Evolutionary conservation across 2,113 vertebrate species (phyloP).

Genomic region (Orientallactaga bullata): DNA sequence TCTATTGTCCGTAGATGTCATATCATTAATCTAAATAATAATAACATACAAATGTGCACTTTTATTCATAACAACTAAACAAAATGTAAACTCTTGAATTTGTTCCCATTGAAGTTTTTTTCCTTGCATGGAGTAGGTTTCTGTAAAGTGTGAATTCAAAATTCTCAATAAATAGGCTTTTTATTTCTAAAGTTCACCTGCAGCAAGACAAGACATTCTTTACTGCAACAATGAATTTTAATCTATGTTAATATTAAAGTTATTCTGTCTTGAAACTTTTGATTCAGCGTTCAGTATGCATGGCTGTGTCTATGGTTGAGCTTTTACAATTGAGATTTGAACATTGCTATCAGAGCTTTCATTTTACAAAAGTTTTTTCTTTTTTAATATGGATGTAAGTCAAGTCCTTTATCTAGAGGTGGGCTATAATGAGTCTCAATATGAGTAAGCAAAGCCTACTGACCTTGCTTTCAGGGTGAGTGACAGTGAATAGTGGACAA

Average conservation of each 20-base stretch:
- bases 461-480: neutral
- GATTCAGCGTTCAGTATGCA: conserved; percentile 51
- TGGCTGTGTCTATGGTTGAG: conserved; percentile 47
- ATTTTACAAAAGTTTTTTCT: neutral
- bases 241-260: conserved; percentile 55
- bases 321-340: conserved; percentile 53
- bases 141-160: conserved; percentile 41
- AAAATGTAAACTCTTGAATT: conserved; percentile 30
- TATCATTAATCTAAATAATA: neutral
- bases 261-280: conserved; percentile 47
- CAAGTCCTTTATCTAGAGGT: neutral
- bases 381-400: neutral
- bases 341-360: conserved; percentile 54
- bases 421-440: neutral
- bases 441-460: neutral
- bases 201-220: conserved; percentile 42
- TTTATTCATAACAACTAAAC: conserved; percentile 40
- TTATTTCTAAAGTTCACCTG: conserved; percentile 49
- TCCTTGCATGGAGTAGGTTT: neutral
- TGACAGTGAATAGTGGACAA: neutral
- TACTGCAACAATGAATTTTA: conserved; percentile 23
- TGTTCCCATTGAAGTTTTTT: conserved; percentile 1
- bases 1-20: neutral
- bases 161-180: neutral
- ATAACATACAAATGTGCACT: conserved; percentile 3